Base-by-base conservation (phyloP, 2,113 vertebrate genomes). In the Pardalotus punctatus region DNA sequence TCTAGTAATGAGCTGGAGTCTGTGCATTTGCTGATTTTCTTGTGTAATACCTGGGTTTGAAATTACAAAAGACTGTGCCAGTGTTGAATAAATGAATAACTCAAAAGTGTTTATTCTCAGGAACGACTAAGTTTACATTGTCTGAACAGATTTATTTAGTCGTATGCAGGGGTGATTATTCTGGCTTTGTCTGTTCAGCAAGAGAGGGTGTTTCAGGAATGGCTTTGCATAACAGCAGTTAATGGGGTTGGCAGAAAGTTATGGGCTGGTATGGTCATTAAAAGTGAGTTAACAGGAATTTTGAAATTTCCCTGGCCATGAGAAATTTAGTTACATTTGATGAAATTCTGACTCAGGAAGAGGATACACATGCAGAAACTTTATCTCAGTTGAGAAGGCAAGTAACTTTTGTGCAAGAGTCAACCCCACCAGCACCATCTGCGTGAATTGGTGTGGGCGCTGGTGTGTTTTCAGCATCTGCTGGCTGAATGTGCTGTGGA, bases 21-120 rank as follows among this genome's bases (percentile, higher is more conserved):
- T 81, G 50, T 51, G 72, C 76, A 0, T 40, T 86, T 54, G 56
- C 86, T 95, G 88, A 93, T 97, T 94, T 96, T 91, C 83, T 92
- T 97, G 88, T 91, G 80, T 94, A 95, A 95, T 94, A 93, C 80
- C 93, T 91, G 88, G 72, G 25, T 90, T 92, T 58, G 90, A 64
- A 88, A 92, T 94, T 36, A 43, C 1, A 4, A 78, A 91, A 92
- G 83, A 31, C 76, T 88, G 27, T 92, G 77, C 93, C 56, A 53
- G 64, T 23, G 24, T 10, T 73, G 93, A 81, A 92, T 88, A 50
- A 43, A 86, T 95, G 72, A 94, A 86, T 94, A 97, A 84, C 86
- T 90, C 88, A 18, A 10, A 92, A 88, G 94, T 73, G 83, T 96
- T 96, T 95, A 94, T 90, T 91, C 83, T 86, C 38, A 58, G 93